Conservation (phyloP, 2,113 vertebrate genomes). For the Eira barbara region DNA sequence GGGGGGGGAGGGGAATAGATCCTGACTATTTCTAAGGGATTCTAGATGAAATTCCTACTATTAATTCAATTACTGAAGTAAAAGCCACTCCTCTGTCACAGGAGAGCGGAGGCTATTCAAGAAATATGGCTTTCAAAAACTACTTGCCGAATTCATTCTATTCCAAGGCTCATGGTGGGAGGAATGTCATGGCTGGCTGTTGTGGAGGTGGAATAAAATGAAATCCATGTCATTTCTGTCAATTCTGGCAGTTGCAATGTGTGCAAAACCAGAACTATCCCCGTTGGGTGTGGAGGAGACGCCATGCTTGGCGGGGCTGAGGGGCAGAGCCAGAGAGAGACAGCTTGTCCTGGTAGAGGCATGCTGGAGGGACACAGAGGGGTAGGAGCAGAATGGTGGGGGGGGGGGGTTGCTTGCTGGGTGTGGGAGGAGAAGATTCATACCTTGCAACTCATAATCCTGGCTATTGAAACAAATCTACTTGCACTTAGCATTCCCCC, state of each 20-base stretch:
- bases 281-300: not conserved
- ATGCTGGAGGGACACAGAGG: not conserved
- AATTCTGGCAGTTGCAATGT: slow-evolving; percentile 39
- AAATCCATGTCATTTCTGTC: slow-evolving; percentile 30
- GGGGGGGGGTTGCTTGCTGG: not conserved
- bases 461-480: not conserved
- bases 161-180: not conserved
- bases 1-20: not conserved
- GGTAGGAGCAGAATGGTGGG: not conserved
- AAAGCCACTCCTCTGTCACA: not conserved
- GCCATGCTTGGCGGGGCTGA: not conserved
- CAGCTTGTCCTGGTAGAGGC: not conserved
- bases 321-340: not conserved
- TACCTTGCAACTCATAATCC: not conserved
- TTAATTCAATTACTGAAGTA: not conserved
- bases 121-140: not conserved
- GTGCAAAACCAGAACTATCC: not conserved
- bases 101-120: not conserved
- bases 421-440: not conserved
- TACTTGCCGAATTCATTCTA: not conserved
- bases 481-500: too few relatives aligned
- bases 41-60: not conserved
- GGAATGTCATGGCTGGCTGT: not conserved
- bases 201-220: not conserved
- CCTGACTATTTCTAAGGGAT: not conserved